Conservation (phyloP, 2,797 vertebrate genomes). For the Gallinago solitaria region DNA sequence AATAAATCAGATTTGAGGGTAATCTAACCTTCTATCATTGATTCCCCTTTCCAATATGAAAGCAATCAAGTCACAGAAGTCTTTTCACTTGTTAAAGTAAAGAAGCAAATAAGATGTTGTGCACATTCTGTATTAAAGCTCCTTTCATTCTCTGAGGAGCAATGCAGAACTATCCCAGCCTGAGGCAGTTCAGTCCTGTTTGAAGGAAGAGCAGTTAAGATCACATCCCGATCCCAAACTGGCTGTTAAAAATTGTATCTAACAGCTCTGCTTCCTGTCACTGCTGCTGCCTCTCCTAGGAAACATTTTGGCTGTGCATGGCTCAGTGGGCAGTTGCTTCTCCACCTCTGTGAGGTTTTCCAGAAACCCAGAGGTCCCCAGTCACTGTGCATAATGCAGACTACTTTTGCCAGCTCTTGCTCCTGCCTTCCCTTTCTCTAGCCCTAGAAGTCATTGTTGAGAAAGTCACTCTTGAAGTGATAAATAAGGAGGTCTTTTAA, state of each 20-base stretch:
- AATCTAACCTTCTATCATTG: not conserved
- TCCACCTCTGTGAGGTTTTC: conserved; percentile 26
- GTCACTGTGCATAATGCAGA: not conserved
- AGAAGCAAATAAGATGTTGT: not conserved
- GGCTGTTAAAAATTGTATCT: conserved; percentile 11
- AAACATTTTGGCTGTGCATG: conserved; percentile 45
- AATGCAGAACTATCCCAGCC: not conserved
- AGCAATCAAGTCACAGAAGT: not conserved
- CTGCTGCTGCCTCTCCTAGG: conserved; percentile 32
- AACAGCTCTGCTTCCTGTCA: conserved; percentile 12
- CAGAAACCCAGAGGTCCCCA: conserved; percentile 3
- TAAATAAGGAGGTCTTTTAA: conserved; percentile 34
- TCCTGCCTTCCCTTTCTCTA: not conserved
- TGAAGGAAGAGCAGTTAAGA: conserved; percentile 34
- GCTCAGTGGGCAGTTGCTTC: conserved; percentile 8
- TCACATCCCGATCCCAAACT: conserved; percentile 4
- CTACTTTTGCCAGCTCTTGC: not conserved
- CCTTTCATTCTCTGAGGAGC: not conserved
- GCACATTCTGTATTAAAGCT: not conserved
- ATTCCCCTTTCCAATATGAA: not conserved
- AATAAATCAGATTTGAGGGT: not conserved
- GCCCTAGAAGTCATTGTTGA: not conserved
- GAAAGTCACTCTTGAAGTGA: not conserved
- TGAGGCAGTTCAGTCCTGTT: not conserved
- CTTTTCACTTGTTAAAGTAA: not conserved